Evolutionary conservation across 2,797 vertebrate species (phyloP).

Genomic region (Tapera naevia): DNA sequence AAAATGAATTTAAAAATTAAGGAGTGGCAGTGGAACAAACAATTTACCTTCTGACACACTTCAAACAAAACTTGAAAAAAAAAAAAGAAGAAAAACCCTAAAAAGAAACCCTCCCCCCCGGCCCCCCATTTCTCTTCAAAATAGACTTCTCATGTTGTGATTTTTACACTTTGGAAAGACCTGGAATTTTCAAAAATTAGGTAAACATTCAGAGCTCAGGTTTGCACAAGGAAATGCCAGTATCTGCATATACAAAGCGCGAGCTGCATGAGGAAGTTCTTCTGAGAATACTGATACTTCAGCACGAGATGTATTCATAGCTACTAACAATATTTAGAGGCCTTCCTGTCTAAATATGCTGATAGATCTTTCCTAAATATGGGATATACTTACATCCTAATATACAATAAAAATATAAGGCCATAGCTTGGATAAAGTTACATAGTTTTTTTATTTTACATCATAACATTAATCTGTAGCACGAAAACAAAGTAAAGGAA

Average conservation of each 20-base stretch:
- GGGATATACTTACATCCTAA: not conserved
- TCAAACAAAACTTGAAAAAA: not conserved
- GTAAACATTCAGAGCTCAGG: not conserved
- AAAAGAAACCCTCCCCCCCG: not conserved
- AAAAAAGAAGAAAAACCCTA: not conserved
- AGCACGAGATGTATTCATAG: not conserved
- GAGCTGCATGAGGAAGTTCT: not conserved
- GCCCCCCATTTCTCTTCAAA: not conserved
- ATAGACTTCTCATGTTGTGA: not conserved
- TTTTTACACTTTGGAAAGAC: not conserved
- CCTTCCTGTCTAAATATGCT: conserved; percentile 20
- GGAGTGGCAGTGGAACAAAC: not conserved
- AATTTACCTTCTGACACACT: not conserved
- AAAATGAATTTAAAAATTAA: not conserved
- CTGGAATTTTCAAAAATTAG: not conserved
- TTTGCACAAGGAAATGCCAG: conserved; percentile 4
- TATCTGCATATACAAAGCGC: not conserved
- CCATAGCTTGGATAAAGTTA: not conserved
- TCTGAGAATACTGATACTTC: not conserved
- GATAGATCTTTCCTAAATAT: not conserved
- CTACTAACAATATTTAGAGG: not conserved
- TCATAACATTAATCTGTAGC: not conserved
- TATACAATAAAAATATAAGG: not conserved
- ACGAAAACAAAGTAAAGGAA: not conserved
- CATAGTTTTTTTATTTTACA: not conserved